Base-by-base conservation (phyloP, 2,113 vertebrate genomes). In the Forbesichthys papilliferus region DNA sequence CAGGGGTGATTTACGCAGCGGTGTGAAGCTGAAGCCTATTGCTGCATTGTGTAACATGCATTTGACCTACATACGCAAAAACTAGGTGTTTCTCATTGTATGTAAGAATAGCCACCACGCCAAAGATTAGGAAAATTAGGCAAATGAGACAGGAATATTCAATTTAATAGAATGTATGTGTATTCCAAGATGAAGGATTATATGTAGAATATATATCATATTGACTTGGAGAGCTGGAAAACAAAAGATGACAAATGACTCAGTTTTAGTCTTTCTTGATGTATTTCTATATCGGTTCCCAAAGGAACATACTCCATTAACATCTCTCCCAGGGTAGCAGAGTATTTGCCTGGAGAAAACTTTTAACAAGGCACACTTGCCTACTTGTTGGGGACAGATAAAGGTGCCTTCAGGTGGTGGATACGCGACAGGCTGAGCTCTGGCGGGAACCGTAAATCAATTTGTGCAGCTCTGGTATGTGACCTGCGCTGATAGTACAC, bases 91-190 rank as follows among this genome's bases (percentile, higher is more conserved):
- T 69, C 61, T 8, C 20, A n/a, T 69, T 69, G 48, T 66, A 67
- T 75, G 61, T 68, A 77, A 78, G 60, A 85, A 80, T 61, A 72
- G 77, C 76, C 66, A 72, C 74, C 67, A 62, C 70, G 72, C 65
- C 48, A 71, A 86, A 80, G 73, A 82, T 80, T 84, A 82, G 80
- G 82, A 82, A 65, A 82, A 48, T 27, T 64, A 56, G 48, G 77
- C 48, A 71, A 59, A 82, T 27, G 27, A 27, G 4, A 42, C 3
- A 42, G 36, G 5, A 42, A 6, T 42, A 42, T 8, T 27, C 2
- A 27, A 42, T 42, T 42, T 42, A 6, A 42, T 8, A 42, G 7
- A 42, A 42, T 42, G 36, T 7, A 42, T 42, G 36, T 7, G 1
- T 0, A 42, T 42, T 42, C 4, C 36, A 42, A 42, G 5, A 42